A percentile compares a stretch with the other conserved stretches of the same genome.
Conservation (phyloP, 23 tunicate genomes). For the Trididemnum nubilum region DNA sequence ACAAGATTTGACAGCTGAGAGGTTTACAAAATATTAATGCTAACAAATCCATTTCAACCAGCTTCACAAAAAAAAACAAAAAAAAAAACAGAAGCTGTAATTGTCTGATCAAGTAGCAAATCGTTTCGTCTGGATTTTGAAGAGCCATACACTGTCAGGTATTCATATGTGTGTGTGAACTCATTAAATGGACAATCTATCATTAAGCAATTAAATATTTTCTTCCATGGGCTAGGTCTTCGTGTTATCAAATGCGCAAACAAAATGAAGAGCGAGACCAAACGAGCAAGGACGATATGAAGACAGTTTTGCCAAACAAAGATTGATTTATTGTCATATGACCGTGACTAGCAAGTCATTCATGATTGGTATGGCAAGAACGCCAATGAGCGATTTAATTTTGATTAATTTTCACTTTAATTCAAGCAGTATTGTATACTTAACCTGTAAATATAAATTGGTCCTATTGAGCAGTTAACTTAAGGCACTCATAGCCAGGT, state of each 20-base stretch:
- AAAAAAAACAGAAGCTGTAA: no score
- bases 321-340: neutral
- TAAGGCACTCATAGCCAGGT: neutral
- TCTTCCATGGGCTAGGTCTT: neutral
- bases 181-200: neutral
- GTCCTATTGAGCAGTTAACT: no score
- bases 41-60: no score
- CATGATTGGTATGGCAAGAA: neutral
- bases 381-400: neutral
- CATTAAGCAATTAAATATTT: neutral
- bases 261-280: neutral
- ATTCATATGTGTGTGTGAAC: no score
- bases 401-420: neutral
- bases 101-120: no score
- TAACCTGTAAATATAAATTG: no score
- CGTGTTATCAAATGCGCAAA: neutral
- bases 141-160: no score
- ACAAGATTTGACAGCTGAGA: no score
- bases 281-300: neutral
- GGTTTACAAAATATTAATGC: no score
- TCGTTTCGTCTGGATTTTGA: no score
- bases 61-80: no score
- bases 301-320: neutral
- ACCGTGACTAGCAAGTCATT: neutral
- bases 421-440: no score